Percentiles rank a stretch among this genome's conserved stretches.
Conservation (phyloP, 2,113 vertebrate species). For the Grus americana region DNA sequence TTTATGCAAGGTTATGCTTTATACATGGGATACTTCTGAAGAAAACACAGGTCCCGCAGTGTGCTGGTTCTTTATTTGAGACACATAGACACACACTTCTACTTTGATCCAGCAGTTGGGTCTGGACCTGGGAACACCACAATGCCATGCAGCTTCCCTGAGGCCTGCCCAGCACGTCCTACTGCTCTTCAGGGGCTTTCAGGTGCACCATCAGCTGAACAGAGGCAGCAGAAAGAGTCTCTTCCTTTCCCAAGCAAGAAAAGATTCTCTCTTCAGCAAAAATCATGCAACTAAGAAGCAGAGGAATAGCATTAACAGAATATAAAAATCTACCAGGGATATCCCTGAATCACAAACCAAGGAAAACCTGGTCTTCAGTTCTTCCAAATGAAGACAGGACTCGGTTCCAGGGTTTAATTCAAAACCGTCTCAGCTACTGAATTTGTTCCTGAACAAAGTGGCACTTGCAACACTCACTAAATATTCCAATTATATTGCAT, state of each 20-base stretch:
- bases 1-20: background rate
- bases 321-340: background rate
- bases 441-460: background rate
- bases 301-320: background rate
- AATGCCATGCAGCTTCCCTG: rapidly evolving
- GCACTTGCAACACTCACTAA: background rate
- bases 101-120: background rate
- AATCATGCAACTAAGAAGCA: background rate
- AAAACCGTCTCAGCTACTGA: background rate
- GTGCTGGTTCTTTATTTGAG: background rate
- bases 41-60: background rate
- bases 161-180: background rate
- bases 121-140: background rate
- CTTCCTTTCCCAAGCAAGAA: background rate
- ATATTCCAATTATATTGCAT: background rate
- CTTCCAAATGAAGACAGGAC: background rate
- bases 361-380: background rate
- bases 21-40: background rate
- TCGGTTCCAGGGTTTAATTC: background rate
- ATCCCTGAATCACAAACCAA: background rate
- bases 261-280: background rate
- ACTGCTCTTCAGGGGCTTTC: background rate
- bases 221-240: background rate
- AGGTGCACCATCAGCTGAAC: background rate
- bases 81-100: background rate